Conservation (phyloP, 1,140 invertebrate genomes). For the Andrena cerasifolii region DNA sequence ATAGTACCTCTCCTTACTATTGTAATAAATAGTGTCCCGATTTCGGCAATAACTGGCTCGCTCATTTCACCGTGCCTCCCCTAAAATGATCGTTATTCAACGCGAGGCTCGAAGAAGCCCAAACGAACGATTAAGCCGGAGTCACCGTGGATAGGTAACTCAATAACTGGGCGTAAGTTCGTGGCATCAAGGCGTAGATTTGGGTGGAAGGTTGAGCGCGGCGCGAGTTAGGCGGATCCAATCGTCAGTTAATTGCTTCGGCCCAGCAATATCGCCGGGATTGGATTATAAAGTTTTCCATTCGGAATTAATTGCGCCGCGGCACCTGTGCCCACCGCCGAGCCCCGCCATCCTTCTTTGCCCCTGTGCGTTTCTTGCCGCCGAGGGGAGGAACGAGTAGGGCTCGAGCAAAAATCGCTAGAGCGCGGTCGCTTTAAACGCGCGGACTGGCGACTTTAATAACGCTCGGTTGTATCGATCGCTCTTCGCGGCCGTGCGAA, state of each 20-base stretch:
- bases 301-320: slow-evolving; percentile 67
- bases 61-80: too few species aligned
- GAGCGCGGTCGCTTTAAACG: neutral
- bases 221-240: slow-evolving; percentile 65
- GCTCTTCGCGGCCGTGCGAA: neutral
- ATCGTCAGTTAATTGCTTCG: slow-evolving; percentile 72
- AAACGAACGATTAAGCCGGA: neutral
- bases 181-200: slow-evolving; percentile 5
- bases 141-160: neutral
- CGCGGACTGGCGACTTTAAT: neutral
- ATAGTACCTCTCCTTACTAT: too few species aligned
- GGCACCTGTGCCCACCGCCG: slow-evolving; percentile 55
- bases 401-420: neutral
- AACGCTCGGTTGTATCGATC: neutral
- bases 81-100: too few species aligned
- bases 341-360: slow-evolving; percentile 38
- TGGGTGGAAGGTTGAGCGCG: slow-evolving; percentile 27
- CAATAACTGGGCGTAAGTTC: neutral
- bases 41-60: too few species aligned
- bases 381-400: too few species aligned
- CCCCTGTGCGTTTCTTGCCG: neutral
- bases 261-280: slow-evolving; percentile 65
- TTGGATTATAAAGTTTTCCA: slow-evolving; percentile 70
- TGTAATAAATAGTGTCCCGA: too few species aligned
- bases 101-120: too few species aligned